phyloP scores from a whole-genome alignment of 2,797 vertebrate species.

The Acridotheres tristis region DNA sequence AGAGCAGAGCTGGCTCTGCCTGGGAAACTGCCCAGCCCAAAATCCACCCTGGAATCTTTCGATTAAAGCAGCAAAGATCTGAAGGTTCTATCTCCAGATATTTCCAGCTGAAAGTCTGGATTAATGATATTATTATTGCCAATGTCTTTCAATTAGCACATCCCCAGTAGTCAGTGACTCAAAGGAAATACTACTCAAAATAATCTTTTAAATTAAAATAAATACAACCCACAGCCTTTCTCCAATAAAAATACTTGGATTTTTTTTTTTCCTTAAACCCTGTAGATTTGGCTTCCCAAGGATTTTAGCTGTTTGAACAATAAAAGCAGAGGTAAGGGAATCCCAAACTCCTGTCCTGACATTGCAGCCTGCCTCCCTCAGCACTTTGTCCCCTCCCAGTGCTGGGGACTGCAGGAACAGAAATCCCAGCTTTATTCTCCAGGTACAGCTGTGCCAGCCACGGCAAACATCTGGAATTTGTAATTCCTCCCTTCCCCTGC shows the following conservation, averaged over 20 bases:
- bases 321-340: neutral
- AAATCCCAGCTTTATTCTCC: neutral
- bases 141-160: neutral
- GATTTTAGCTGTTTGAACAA: neutral
- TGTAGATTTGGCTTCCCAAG: neutral
- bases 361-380: neutral
- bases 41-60: neutral
- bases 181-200: neutral
- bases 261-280: neutral
- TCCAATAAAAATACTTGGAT: accelerated
- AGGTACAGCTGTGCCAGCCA: neutral
- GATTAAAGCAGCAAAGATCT: neutral
- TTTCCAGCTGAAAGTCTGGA: neutral
- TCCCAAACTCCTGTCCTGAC: neutral
- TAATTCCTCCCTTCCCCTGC: neutral
- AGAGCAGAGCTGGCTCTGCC: neutral
- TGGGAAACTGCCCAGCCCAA: neutral
- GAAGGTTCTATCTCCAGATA: neutral
- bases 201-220: neutral
- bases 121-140: neutral
- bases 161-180: neutral
- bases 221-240: too few species aligned
- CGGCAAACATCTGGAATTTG: neutral
- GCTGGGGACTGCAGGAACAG: too few species aligned
- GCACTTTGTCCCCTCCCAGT: neutral